Conservation (phyloP, 2,888 invertebrate genomes). For the Julus scandinavius region DNA sequence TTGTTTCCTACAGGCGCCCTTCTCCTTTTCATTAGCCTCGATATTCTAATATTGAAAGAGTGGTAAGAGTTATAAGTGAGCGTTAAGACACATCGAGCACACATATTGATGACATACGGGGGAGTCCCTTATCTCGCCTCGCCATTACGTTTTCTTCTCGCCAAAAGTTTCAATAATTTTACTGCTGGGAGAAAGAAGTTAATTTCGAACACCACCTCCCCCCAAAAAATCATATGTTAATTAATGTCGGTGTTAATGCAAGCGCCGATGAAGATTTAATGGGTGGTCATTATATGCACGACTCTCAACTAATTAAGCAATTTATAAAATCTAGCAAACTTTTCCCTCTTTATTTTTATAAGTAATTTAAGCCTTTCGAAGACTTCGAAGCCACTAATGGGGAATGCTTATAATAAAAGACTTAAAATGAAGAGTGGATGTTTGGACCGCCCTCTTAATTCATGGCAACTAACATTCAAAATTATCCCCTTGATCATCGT, state of each 20-base stretch:
- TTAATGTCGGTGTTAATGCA: slow-evolving; percentile 52
- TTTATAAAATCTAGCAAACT: slow-evolving; percentile 53
- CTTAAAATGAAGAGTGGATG: neutral
- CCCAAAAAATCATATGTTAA: slow-evolving; percentile 54
- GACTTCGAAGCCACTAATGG: neutral
- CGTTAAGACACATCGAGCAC: slow-evolving; percentile 2
- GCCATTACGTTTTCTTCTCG: neutral
- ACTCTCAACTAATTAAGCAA: slow-evolving; percentile 56
- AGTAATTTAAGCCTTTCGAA: neutral
- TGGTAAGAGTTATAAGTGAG: neutral
- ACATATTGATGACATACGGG: slow-evolving; percentile 44
- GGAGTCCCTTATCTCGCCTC: slow-evolving; percentile 38
- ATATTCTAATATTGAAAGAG: slow-evolving; percentile 41
- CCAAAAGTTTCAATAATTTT: slow-evolving; percentile 34
- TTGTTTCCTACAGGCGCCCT: slow-evolving; percentile 29
- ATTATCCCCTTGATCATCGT: slow-evolving; percentile 17
- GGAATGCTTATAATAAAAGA: neutral
- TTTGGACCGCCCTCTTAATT: slow-evolving; percentile 18
- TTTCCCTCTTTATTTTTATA: neutral
- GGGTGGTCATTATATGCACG: slow-evolving; percentile 53
- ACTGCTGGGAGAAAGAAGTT: slow-evolving; percentile 45
- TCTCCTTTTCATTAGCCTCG: neutral
- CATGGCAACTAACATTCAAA: neutral
- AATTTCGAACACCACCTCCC: neutral
- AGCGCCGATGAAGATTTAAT: slow-evolving; percentile 53